Percentiles rank a stretch among this genome's conserved stretches.
Conservation (phyloP, 35 echinoderm and acorn worm species). For the Ophiothrix spiculata region DNA sequence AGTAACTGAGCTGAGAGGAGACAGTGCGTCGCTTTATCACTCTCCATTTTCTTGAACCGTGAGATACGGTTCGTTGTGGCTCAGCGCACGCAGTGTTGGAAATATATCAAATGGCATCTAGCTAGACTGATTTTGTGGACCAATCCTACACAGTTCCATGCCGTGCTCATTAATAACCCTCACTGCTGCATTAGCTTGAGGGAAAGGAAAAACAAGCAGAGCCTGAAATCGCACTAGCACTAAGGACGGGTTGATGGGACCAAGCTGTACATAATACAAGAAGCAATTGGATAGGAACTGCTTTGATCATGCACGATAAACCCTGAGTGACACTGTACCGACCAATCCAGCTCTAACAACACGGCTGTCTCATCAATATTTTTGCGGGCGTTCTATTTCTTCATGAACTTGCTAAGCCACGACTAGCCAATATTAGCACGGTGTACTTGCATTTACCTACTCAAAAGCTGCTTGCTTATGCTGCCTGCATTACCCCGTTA, state of each 20-base stretch:
- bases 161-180: constrained; percentile 6
- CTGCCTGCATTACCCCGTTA: not conserved
- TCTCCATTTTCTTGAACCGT: not conserved
- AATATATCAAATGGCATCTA: not conserved
- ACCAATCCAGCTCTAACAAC: not conserved
- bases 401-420: too few relatives aligned
- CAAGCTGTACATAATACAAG: not conserved
- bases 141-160: not conserved
- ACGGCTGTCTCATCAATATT: constrained; percentile 1
- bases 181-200: constrained; percentile 10
- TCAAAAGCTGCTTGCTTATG: not conserved
- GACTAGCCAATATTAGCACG: not conserved
- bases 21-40: not conserved
- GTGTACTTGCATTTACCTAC: not conserved
- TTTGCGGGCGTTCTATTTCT: not conserved
- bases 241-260: not conserved
- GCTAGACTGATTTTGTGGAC: not conserved
- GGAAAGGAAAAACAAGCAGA: not conserved
- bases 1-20: too few relatives aligned
- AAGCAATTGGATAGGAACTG: not conserved
- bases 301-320: constrained; percentile 4
- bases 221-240: not conserved
- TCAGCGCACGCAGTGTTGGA: constrained; percentile 5
- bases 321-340: constrained; percentile 2
- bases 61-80: not conserved